These are phyloP conservation scores for Villa cingulata DNA, from an alignment of 2,888 invertebrate genomes.

Conservation along the genomic window DNA sequence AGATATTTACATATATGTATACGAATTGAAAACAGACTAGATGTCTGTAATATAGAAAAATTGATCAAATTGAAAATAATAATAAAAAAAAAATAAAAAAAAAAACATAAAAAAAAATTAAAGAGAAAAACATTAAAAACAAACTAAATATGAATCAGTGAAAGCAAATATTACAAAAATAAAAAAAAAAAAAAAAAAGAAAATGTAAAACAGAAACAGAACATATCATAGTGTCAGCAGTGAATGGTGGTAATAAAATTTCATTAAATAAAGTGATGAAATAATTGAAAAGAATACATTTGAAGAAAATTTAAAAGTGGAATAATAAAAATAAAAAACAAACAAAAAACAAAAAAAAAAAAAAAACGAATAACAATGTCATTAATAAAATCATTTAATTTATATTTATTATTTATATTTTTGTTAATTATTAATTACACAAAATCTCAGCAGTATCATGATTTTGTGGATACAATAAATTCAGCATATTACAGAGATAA, in stretches of 20 bases:
- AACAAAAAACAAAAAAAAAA: neutral
- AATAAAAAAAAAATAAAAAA: neutral
- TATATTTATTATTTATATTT: neutral
- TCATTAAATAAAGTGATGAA: no score
- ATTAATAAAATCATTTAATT: neutral
- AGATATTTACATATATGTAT: no score
- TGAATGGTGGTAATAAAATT: no score
- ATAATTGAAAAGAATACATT: no score
- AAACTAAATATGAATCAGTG: neutral
- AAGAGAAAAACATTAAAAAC: no score
- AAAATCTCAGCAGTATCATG: neutral
- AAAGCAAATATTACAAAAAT: neutral
- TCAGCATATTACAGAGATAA: conserved; percentile 1
- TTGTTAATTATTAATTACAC: conserved; percentile 2
- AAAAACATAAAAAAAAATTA: no score
- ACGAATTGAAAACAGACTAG: neutral
- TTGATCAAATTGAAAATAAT: neutral
- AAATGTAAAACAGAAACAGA: neutral
- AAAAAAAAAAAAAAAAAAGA: neutral
- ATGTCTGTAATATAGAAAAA: neutral
- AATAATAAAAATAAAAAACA: no score
- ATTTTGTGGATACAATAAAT: conserved; percentile 1
- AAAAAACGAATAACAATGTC: neutral
- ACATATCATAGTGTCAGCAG: no score
- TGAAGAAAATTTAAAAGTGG: no score